These are phyloP conservation scores for Archivesica marissinica DNA, from an alignment of 1,140 invertebrate species.

Conservation along the genomic window DNA sequence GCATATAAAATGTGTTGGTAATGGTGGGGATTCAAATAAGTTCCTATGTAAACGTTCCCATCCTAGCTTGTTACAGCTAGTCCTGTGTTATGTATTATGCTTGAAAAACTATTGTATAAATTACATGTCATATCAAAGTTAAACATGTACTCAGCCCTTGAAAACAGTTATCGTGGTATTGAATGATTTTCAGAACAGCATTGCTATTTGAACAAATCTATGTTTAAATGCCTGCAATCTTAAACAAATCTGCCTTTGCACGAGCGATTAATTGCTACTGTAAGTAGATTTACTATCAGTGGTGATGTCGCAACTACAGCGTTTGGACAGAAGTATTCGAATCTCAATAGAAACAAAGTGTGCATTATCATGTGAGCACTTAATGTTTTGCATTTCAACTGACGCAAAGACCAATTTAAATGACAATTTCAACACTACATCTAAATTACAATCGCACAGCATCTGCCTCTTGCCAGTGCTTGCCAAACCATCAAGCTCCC, in stretches of 20 bases:
- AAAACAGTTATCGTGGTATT: slow-evolving; percentile 15
- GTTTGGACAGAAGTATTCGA: slow-evolving; percentile 4
- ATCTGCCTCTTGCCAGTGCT: slow-evolving; percentile 20
- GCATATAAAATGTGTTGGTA: too few relatives aligned
- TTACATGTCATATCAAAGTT: too few relatives aligned
- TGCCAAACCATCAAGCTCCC: background rate
- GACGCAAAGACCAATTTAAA: background rate
- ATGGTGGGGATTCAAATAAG: too few relatives aligned
- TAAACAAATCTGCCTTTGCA: slow-evolving; percentile 24
- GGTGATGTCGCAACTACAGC: slow-evolving; percentile 8
- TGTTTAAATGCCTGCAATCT: slow-evolving; percentile 46
- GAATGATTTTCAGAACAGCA: slow-evolving; percentile 43
- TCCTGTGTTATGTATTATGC: too few relatives aligned
- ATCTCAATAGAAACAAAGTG: slow-evolving; percentile 33
- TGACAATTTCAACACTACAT: slow-evolving; percentile 18
- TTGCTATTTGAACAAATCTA: slow-evolving; percentile 34
- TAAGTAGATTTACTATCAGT: slow-evolving; percentile 5
- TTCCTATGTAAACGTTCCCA: too few relatives aligned
- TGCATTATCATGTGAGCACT: slow-evolving; percentile 17
- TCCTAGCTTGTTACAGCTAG: too few relatives aligned
- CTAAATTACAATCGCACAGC: slow-evolving; percentile 24
- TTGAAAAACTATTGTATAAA: too few relatives aligned
- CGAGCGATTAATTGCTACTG: background rate
- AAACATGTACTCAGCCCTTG: slow-evolving; percentile 27
- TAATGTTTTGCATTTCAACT: slow-evolving; percentile 22